Base-by-base conservation (phyloP, 2,888 invertebrate genomes). In the Aporophyla lueneburgensis region DNA sequence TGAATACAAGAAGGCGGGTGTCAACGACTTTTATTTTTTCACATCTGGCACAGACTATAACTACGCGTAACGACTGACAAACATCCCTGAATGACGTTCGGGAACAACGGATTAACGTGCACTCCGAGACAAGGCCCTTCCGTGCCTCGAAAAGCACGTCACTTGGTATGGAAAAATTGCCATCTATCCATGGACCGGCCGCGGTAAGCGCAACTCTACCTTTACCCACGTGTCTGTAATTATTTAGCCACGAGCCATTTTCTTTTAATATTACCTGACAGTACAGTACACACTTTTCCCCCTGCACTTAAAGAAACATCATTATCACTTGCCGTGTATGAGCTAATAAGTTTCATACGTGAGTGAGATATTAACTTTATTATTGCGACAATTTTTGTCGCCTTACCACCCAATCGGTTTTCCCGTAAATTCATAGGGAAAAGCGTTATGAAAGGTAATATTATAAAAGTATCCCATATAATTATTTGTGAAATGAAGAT, bases 291-390 rank as follows among this genome's bases (percentile, higher is more conserved):
- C 59, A 51, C 9, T 27, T 75, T 81, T 83, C 78, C 82, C 76
- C 68, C 51, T 54, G 49, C 68, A 76, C 74, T 84, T 73, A 80
- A 81, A 59, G 40, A 71, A 76, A 81, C 67, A 68, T 74, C 78
- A 76, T 84, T 86, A 86, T 87, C 83, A 80, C 84, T 81, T 71
- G 69, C 56, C 84, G 24, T 86, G 85, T 83, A 70, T 58, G 69
- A 66, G 72, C 79, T 89, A 89, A 91, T 89, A 87, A 86, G 87
- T 89, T 83, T 51, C 74, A 77, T 82, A 89, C 91, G 91, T 91
- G 90, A 80, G 71, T 43, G 58, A 86, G 81, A 79, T 90, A 85
- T 83, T 80, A 87, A 91, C 82, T 83, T 85, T 51, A 65, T 78
- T 81, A 83, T 88, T 83, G 86, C 83, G 81, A 86, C 81, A 87